Percentiles rank a stretch among this genome's conserved stretches.
These are phyloP conservation scores for Calidris pygmaea DNA, from an alignment of 2,113 vertebrate species.

Conservation along the genomic window DNA sequence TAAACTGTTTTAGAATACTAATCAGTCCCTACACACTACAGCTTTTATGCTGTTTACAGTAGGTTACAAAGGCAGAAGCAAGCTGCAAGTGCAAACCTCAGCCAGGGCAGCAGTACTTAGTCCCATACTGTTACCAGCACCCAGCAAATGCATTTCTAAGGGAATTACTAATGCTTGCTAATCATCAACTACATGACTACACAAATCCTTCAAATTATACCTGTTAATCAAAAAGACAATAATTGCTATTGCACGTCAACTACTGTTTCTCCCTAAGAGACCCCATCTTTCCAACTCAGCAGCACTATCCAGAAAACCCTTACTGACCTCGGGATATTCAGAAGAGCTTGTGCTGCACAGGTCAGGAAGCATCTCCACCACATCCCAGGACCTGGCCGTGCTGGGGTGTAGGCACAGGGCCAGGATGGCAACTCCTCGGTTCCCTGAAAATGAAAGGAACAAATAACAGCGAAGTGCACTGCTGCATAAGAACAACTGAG, in stretches of 20 bases:
- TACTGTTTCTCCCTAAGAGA: neutral
- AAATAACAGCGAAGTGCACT: neutral
- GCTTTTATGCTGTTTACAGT: conserved; percentile 51
- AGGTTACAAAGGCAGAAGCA: conserved; percentile 26
- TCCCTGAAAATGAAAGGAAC: neutral
- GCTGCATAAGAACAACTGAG: neutral
- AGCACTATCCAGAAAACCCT: neutral
- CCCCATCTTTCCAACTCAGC: neutral
- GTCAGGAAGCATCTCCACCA: neutral
- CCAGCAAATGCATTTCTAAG: neutral
- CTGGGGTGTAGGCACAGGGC: neutral
- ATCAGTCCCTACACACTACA: conserved; percentile 29
- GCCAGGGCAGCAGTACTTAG: neutral
- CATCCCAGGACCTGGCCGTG: neutral
- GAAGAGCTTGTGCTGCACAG: neutral
- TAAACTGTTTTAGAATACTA: conserved; percentile 55
- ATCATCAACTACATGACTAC: neutral
- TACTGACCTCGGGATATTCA: accelerated
- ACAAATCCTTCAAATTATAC: neutral
- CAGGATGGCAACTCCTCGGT: neutral
- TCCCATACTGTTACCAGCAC: neutral
- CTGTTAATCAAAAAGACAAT: neutral
- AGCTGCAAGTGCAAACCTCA: conserved; percentile 5
- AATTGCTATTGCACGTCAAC: neutral
- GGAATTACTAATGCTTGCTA: neutral